Evolutionary conservation across 30 jellyfish, hydroid and myxozoan species (phyloP), one percentile per base, ranked within the genome.

Genomic region (Catostylus mosaicus): DNA sequence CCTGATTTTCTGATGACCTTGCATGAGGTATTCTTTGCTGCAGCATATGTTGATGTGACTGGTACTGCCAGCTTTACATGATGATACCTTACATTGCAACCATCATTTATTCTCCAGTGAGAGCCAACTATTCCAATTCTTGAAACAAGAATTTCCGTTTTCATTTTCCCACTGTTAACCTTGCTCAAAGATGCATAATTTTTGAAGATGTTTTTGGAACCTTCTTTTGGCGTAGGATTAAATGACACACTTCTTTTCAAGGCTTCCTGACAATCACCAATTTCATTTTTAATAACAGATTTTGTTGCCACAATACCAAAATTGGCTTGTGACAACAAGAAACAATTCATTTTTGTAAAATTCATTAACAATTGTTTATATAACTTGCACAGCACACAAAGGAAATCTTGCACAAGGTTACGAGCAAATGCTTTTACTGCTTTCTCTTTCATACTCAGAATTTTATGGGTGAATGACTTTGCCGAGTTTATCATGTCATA

Each of bases 371-470:
- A 82, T 74, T 82, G 92, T 82, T 82, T 82, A 82, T 82, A 82
- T n/a, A 82, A 54, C 81, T 82, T 82, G 92, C 92, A 82, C 26
- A 82, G 78, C 45, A 82, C 92, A 61, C 92, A 82, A 19, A 82
- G 72, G 63, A 82, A 82, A 67, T 82, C 92, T 69, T 82, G 92
- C 62, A 82, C 82, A 18, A 82, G 33, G 50, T 82, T 68, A 24
- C 73, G 52, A 16, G 72, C 67, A 56, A 9, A 47, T 50, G 85
- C 75, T 31, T 82, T 70, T 0, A 59, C 75, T 56, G 92, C 29
- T 32, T 59, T 82, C 69, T 57, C 61, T 50, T 43, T 68, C 45
- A 68, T 18, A 11, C 40, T 32, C 18, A 35, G 29, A 56, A 82
- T 12, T 31, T 71, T 82, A 8, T 68, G 19, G 51, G 72, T 57